Evolutionary conservation across 2,113 vertebrate species (phyloP).

Genomic region (western clawed frog (Xenopus tropicalis)): DNA sequence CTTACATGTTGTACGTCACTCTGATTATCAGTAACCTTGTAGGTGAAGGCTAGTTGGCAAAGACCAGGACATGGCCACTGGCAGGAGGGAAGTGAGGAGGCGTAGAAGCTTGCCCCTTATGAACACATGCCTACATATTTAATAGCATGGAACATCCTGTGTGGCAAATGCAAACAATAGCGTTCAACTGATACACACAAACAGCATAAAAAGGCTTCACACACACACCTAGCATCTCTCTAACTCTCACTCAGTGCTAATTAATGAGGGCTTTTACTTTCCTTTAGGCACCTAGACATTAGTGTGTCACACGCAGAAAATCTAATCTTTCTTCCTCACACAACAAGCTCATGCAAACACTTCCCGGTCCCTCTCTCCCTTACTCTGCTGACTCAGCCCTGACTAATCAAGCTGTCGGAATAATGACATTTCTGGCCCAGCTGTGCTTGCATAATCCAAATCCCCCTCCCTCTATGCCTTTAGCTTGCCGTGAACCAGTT

Average conservation of each 20-base stretch:
- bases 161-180: too few relatives aligned
- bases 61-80: neutral
- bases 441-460: constrained; percentile 50
- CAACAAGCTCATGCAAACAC: constrained; percentile 7
- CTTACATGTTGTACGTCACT: constrained; percentile 9
- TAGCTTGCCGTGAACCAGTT: constrained; percentile 35
- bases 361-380: constrained; percentile 21
- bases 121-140: too few relatives aligned
- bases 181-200: too few relatives aligned
- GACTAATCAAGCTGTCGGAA: constrained; percentile 59
- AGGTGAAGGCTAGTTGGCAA: constrained; percentile 14
- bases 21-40: constrained; percentile 28
- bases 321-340: neutral
- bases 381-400: constrained; percentile 55
- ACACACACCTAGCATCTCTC: too few relatives aligned
- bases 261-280: too few relatives aligned
- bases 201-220: too few relatives aligned
- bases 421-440: constrained; percentile 51
- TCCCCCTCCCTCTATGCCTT: constrained; percentile 42
- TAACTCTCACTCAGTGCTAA: too few relatives aligned
- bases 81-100: neutral
- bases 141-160: too few relatives aligned
- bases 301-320: too few relatives aligned
- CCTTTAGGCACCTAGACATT: too few relatives aligned
- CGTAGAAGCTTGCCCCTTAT: too few relatives aligned